phyloP scores from a whole-genome alignment of 2,888 invertebrate species.

The Clanis bilineata region DNA sequence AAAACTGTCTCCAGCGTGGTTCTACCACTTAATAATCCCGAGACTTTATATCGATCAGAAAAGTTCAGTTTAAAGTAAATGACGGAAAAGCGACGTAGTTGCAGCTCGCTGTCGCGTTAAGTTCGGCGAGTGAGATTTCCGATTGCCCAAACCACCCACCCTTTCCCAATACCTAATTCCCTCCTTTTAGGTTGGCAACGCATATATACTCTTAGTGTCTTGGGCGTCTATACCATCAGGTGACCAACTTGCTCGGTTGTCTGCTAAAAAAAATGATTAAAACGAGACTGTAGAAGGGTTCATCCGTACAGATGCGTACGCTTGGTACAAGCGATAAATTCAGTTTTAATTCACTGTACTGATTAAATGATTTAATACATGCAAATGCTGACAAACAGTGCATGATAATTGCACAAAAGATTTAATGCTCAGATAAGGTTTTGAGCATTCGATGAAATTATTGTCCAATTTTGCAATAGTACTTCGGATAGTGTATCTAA shows the following conservation, averaged over 20 bases:
- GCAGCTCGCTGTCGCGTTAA: no score
- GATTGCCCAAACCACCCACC: no score
- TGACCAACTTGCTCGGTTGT: not conserved
- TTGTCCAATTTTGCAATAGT: not conserved
- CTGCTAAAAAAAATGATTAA: not conserved
- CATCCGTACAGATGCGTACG: not conserved
- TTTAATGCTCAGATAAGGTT: not conserved
- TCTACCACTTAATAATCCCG: no score
- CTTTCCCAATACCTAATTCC: no score
- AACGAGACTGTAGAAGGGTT: not conserved
- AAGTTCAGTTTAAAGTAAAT: no score
- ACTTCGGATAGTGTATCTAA: no score
- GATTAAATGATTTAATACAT: constrained; percentile 16
- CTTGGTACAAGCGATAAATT: not conserved
- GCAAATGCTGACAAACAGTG: not conserved
- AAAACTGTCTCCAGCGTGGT: no score
- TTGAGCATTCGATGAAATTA: not conserved
- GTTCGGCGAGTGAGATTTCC: no score
- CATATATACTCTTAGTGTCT: no score
- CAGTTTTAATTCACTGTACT: constrained; percentile 3
- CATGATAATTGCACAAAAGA: not conserved
- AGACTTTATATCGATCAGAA: no score
- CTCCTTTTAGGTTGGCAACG: no score
- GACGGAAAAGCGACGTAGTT: no score
- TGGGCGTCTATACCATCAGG: not conserved